These are phyloP conservation scores for Hydropsyche tenuis DNA, from an alignment of 1,140 invertebrate genomes.

Conservation along the genomic window DNA sequence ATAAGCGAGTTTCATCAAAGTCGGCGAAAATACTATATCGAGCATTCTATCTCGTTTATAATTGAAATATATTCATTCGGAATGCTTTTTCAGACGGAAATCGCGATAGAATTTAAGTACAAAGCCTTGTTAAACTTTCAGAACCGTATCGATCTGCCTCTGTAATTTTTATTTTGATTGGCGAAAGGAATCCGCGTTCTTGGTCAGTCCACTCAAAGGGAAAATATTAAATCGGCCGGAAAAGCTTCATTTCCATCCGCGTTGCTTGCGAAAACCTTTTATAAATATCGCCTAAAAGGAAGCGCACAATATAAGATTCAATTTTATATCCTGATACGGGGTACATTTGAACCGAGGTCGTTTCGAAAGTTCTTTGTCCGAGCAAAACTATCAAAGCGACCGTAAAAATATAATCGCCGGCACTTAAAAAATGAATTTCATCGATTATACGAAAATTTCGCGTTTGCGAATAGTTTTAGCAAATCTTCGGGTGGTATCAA, in stretches of 20 bases:
- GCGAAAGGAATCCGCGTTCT: conserved; percentile 6
- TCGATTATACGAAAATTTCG: too few relatives aligned
- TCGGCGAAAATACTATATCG: too few relatives aligned
- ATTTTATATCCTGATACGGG: too few relatives aligned
- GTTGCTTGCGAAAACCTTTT: conserved; percentile 19
- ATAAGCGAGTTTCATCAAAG: too few relatives aligned
- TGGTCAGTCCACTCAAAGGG: conserved; percentile 13
- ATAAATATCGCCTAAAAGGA: conserved; percentile 1
- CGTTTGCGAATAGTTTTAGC: too few relatives aligned
- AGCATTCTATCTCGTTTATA: neutral
- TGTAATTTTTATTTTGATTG: conserved; percentile 29
- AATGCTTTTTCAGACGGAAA: conserved; percentile 6
- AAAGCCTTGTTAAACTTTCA: conserved; percentile 19
- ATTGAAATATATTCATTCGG: conserved; percentile 8
- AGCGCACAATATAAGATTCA: too few relatives aligned
- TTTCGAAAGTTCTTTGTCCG: too few relatives aligned
- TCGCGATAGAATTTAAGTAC: conserved; percentile 16
- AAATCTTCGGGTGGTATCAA: too few relatives aligned
- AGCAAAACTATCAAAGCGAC: too few relatives aligned
- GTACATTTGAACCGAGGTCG: too few relatives aligned
- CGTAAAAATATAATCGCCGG: too few relatives aligned
- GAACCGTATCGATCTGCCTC: conserved; percentile 8
- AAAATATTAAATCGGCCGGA: conserved; percentile 31
- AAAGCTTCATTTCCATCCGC: conserved; percentile 26
- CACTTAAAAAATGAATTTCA: too few relatives aligned